Conservation (phyloP, 2,888 invertebrate genomes). For the Agonum fuliginosum region DNA sequence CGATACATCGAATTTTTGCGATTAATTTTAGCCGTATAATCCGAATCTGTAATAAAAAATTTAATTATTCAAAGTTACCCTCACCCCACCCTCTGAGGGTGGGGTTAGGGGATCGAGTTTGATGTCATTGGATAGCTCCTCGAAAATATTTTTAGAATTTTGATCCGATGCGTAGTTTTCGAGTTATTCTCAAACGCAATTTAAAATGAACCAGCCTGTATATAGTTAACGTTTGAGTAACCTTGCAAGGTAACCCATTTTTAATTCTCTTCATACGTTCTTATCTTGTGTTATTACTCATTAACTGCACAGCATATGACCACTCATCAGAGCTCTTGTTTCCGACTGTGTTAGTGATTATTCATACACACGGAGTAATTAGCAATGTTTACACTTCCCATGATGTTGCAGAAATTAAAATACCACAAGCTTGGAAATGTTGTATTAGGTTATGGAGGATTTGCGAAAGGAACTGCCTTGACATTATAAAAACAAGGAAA, state of each 20-base stretch:
- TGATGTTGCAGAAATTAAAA: constrained; percentile 10
- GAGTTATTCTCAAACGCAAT: no score
- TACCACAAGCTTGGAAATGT: not conserved
- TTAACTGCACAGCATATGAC: not conserved
- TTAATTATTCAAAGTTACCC: no score
- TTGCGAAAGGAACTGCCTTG: not conserved
- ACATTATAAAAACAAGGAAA: not conserved
- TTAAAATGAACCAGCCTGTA: no score
- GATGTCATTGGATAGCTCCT: no score
- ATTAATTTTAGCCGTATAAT: no score
- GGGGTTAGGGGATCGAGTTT: no score
- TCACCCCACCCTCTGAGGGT: no score
- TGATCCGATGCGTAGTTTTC: no score
- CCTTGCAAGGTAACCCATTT: not conserved
- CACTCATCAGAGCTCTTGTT: not conserved
- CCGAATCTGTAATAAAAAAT: no score
- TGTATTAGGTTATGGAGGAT: constrained; percentile 13
- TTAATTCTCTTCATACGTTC: not conserved
- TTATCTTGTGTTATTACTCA: not conserved
- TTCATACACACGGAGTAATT: constrained; percentile 9
- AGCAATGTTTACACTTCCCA: not conserved
- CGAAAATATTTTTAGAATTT: no score
- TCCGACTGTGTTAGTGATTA: no score
- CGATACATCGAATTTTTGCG: no score
- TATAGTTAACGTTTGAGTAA: not conserved